Conservation (phyloP, 1,140 invertebrate genomes). For the Gryon sp. region DNA sequence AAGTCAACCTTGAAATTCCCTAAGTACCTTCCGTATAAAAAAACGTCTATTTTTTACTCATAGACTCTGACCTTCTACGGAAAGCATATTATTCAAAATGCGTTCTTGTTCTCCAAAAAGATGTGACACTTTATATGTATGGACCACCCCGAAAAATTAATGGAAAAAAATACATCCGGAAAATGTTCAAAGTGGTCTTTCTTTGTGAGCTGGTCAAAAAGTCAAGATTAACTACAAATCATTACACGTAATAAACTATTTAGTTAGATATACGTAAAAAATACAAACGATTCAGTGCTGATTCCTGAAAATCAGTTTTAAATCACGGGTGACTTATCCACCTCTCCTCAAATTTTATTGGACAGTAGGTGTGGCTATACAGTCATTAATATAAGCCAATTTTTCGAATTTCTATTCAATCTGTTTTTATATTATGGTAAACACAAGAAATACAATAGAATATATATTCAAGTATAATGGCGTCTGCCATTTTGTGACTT, state of each 20-base stretch:
- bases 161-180: constrained; percentile 33
- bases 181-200: constrained; percentile 24
- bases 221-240: constrained; percentile 43
- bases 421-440: constrained; percentile 27
- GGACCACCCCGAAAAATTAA: constrained; percentile 47
- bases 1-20: constrained; percentile 53
- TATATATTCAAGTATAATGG: constrained; percentile 13
- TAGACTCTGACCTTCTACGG: constrained; percentile 14
- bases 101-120: constrained; percentile 32
- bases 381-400: constrained; percentile 13
- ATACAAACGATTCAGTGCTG: constrained; percentile 15
- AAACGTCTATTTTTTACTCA: constrained; percentile 23
- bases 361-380: constrained; percentile 38
- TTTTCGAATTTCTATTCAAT: constrained; percentile 27
- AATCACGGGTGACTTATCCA: constrained; percentile 6
- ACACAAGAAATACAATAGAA: constrained; percentile 18
- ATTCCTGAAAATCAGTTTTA: constrained; percentile 39
- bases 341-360: constrained; percentile 36
- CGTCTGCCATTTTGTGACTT: constrained; percentile 21
- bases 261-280: too few relatives aligned
- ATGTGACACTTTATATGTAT: constrained; percentile 46
- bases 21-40: constrained; percentile 58
- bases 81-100: constrained; percentile 45
- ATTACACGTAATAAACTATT: constrained; percentile 41
- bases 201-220: background rate